Conservation (phyloP, 2,113 vertebrate genomes). For the Turdus rufiventris region DNA sequence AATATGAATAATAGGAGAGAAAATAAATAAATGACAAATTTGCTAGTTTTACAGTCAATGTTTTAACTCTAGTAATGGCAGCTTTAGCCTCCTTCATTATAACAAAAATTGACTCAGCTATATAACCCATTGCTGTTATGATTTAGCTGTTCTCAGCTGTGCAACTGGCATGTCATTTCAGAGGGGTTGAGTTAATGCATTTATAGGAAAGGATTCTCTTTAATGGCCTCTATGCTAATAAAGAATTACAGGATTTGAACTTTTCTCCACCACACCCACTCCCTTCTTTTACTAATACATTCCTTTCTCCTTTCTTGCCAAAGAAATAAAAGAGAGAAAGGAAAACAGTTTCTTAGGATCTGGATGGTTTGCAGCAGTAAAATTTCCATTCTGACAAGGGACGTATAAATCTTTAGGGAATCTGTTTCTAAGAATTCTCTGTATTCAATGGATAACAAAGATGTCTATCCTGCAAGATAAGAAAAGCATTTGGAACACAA, state of each 20-base stretch:
- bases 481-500: background rate
- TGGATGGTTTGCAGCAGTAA: background rate
- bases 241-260: background rate
- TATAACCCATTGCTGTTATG: background rate
- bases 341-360: background rate
- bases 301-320: constrained; percentile 4
- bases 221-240: background rate
- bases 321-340: background rate
- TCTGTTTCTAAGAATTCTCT: background rate
- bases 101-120: background rate
- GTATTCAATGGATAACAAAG: background rate
- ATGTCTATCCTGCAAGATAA: background rate
- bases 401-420: background rate
- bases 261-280: background rate
- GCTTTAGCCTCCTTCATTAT: background rate
- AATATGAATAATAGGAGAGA: constrained; percentile 20
- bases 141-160: background rate
- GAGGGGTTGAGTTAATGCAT: background rate
- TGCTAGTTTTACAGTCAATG: background rate
- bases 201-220: background rate
- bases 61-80: background rate
- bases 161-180: background rate
- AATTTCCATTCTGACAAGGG: background rate
- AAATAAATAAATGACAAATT: background rate
- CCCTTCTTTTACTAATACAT: background rate